phyloP scores from a whole-genome alignment of 2,113 vertebrate species.

The Nestor notabilis region DNA sequence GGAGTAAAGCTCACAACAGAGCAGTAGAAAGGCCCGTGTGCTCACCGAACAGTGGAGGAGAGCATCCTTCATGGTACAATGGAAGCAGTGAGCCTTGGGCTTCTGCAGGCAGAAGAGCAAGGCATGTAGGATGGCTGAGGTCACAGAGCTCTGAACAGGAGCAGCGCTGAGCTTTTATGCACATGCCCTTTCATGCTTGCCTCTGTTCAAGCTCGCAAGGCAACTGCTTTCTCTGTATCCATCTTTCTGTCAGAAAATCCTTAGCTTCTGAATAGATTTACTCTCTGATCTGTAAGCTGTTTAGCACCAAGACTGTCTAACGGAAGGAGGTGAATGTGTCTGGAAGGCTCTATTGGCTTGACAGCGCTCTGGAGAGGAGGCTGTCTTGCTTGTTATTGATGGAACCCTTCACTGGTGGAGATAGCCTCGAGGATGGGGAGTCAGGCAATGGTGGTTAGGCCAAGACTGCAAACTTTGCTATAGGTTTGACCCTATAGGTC shows the following conservation, averaged over 20 bases:
- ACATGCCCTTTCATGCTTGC: not conserved
- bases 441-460: not conserved
- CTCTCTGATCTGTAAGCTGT: not conserved
- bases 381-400: not conserved
- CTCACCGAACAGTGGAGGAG: accelerated
- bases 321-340: constrained; percentile 5
- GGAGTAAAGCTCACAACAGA: not conserved
- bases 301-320: not conserved
- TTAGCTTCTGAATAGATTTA: constrained; percentile 11
- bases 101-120: not conserved
- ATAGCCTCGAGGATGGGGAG: not conserved
- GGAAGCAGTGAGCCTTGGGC: not conserved
- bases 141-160: not conserved
- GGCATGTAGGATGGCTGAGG: not conserved
- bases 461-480: not conserved
- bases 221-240: not conserved
- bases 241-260: constrained; percentile 60
- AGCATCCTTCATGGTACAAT: not conserved
- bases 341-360: constrained; percentile 20
- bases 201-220: not conserved
- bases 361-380: not conserved
- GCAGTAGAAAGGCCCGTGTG: not conserved
- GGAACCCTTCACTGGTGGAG: not conserved
- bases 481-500: not conserved
- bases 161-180: not conserved